phyloP scores from a whole-genome alignment of 2,113 vertebrate genomes.

The Aptenodytes forsteri region DNA sequence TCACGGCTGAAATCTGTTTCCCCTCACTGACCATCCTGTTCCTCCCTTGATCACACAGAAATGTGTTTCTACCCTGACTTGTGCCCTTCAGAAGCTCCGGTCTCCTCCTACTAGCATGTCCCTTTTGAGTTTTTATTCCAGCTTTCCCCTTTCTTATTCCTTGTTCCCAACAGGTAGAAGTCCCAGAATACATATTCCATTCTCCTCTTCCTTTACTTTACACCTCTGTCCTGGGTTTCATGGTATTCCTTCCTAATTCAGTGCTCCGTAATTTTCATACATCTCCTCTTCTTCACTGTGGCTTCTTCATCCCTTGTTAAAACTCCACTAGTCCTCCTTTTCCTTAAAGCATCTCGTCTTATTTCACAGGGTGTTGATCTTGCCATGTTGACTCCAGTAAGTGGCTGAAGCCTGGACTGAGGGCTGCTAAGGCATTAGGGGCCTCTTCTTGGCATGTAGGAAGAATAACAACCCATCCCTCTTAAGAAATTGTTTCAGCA shows the following conservation, averaged over 20 bases:
- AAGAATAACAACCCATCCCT: background rate
- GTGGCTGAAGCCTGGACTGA: background rate
- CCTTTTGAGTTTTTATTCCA: background rate
- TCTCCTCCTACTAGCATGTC: background rate
- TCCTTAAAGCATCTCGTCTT: background rate
- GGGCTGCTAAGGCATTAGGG: background rate
- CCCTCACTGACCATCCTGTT: background rate
- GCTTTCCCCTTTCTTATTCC: background rate
- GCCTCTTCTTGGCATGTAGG: background rate
- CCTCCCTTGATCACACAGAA: background rate
- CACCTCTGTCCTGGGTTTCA: background rate
- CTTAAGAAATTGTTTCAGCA: background rate
- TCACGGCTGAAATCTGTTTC: background rate
- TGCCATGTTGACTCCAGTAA: background rate
- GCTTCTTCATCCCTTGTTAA: background rate
- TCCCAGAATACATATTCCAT: background rate
- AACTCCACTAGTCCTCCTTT: background rate
- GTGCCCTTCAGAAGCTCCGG: background rate
- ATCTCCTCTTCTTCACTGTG: background rate
- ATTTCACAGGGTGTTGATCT: background rate
- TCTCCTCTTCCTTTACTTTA: background rate
- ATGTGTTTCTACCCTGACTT: background rate
- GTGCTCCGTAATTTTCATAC: background rate
- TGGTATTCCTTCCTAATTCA: background rate
- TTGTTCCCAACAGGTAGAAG: background rate